These are phyloP conservation scores for Conops quadrifasciatus DNA, from an alignment of 2,888 invertebrate species.

Conservation along the genomic window DNA sequence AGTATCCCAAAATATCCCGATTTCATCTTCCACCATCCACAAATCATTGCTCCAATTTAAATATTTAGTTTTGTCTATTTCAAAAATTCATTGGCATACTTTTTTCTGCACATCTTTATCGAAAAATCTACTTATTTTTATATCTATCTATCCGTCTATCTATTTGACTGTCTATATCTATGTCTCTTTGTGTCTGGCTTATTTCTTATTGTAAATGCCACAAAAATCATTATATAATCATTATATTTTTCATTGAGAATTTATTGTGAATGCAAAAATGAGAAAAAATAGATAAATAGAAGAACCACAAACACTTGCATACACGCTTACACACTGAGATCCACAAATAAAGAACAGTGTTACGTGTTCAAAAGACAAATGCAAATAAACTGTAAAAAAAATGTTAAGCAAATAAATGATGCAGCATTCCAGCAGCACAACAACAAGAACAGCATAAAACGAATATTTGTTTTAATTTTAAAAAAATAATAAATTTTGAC, in stretches of 20 bases:
- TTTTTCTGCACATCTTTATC: slow-evolving; percentile 46
- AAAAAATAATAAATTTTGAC: slow-evolving; percentile 12
- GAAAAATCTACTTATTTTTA: neutral
- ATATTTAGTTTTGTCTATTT: slow-evolving; percentile 21
- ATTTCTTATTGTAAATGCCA: slow-evolving; percentile 13
- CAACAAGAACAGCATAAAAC: slow-evolving; percentile 27
- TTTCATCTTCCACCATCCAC: too few species aligned
- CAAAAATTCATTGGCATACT: slow-evolving; percentile 14
- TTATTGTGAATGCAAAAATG: slow-evolving; percentile 29
- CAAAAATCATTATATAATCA: neutral
- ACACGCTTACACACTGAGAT: slow-evolving; percentile 19
- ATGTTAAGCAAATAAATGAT: slow-evolving; percentile 41
- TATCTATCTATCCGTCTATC: neutral
- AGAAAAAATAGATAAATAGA: slow-evolving; percentile 34
- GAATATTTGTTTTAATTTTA: slow-evolving; percentile 20
- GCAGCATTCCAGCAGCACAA: slow-evolving; percentile 48
- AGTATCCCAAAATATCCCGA: too few species aligned
- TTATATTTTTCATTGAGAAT: slow-evolving; percentile 23
- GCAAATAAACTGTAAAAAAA: slow-evolving; percentile 24
- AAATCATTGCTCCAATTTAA: neutral
- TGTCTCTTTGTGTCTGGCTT: slow-evolving; percentile 2
- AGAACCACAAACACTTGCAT: slow-evolving; percentile 38
- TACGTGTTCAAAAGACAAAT: slow-evolving; percentile 13
- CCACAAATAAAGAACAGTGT: slow-evolving; percentile 17
- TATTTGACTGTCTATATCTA: too few species aligned